phyloP scores from a whole-genome alignment of 2,888 invertebrate species.

The Drosophila buzzatii region DNA sequence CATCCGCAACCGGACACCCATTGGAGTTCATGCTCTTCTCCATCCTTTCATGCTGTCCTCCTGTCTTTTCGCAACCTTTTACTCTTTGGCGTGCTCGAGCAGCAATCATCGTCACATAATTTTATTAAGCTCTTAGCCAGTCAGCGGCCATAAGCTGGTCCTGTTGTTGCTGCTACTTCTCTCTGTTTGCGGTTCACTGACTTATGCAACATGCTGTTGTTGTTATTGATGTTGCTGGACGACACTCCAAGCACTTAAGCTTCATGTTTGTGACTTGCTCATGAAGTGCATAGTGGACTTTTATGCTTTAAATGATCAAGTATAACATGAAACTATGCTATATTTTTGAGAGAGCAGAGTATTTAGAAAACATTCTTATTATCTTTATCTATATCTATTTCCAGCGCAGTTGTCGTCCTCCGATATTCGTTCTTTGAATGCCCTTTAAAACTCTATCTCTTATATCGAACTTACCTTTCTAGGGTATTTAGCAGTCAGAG shows the following conservation, averaged over 20 bases:
- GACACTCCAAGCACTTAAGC: conserved; percentile 27
- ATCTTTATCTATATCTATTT: no score
- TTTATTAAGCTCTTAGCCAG: conserved; percentile 75
- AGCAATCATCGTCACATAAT: conserved; percentile 80
- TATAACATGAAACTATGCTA: no score
- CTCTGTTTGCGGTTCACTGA: conserved; percentile 47
- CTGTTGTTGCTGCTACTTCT: not conserved
- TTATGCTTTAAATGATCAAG: conserved; percentile 7
- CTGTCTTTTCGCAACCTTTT: not conserved
- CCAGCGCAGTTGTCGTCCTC: no score
- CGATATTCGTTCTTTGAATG: not conserved
- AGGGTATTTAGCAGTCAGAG: conserved; percentile 11
- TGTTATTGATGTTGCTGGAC: conserved; percentile 21
- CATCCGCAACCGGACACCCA: conserved; percentile 50
- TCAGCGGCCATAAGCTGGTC: conserved; percentile 46
- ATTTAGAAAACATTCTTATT: no score
- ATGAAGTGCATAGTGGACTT: not conserved
- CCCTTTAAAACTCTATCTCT: not conserved
- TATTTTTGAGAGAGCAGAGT: not conserved
- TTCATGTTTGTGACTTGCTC: conserved; percentile 19
- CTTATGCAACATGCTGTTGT: conserved; percentile 35
- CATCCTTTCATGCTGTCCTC: not conserved
- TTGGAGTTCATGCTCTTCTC: conserved; percentile 20
- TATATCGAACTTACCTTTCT: not conserved
- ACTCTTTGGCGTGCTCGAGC: conserved; percentile 30